phyloP scores from a whole-genome alignment of 2,113 vertebrate species.

The Myiagra hebetior region DNA sequence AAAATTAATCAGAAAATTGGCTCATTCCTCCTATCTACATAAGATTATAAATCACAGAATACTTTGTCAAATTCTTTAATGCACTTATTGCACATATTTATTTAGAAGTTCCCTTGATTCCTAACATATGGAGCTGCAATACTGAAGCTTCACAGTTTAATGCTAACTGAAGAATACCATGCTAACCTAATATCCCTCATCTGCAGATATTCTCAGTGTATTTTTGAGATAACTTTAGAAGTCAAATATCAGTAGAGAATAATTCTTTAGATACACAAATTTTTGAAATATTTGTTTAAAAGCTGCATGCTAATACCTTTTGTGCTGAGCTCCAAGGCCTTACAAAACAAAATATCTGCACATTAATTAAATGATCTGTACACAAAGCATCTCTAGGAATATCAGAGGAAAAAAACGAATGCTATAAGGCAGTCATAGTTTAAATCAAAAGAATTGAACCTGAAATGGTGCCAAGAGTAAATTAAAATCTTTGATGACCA shows the following conservation, averaged over 20 bases:
- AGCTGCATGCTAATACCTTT: neutral
- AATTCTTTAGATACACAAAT: neutral
- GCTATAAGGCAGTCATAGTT: neutral
- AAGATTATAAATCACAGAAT: slow-evolving; percentile 1
- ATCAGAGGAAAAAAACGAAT: neutral
- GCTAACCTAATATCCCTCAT: neutral
- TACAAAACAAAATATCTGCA: neutral
- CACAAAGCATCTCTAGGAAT: neutral
- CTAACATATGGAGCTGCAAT: neutral
- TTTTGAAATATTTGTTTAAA: neutral
- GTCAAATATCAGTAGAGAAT: neutral
- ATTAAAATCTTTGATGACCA: neutral
- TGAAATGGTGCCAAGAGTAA: neutral
- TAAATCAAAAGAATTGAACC: neutral
- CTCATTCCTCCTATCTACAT: neutral
- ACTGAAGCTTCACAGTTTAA: neutral
- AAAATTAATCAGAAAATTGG: slow-evolving; percentile 34
- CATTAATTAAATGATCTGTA: neutral
- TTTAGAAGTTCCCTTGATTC: neutral
- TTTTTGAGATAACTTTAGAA: neutral
- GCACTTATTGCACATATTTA: neutral
- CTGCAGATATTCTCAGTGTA: neutral
- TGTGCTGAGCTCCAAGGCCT: neutral
- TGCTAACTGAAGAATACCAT: neutral
- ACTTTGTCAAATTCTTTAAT: neutral